Conservation (phyloP, 2,888 invertebrate genomes). For the Prionchulus punctatus region DNA sequence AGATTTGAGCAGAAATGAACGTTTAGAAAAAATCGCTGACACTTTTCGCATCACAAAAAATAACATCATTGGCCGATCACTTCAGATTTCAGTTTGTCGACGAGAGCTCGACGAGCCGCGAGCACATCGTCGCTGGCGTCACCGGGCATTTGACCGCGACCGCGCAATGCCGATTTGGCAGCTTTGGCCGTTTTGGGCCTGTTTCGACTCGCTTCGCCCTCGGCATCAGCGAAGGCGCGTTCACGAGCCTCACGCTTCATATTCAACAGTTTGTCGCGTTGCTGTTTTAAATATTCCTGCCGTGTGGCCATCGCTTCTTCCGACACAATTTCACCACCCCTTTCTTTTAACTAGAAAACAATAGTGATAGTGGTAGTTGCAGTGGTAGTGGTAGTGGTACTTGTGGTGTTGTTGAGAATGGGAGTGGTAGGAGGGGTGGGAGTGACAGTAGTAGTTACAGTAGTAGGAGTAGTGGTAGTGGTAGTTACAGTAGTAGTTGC, state of each 20-base stretch:
- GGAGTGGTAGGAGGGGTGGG: slow-evolving; percentile 6
- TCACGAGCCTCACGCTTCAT: slow-evolving; percentile 73
- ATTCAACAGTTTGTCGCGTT: slow-evolving; percentile 73
- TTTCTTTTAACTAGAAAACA: no score
- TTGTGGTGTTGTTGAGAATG: slow-evolving; percentile 5
- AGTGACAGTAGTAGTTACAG: slow-evolving; percentile 1
- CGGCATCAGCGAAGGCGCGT: slow-evolving; percentile 37
- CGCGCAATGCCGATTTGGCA: slow-evolving; percentile 50
- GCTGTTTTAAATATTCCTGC: slow-evolving; percentile 68
- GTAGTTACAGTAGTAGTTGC: neutral
- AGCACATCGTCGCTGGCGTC: slow-evolving; percentile 44
- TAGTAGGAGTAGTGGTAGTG: slow-evolving; percentile 6
- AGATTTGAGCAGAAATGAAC: no score
- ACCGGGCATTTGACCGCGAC: slow-evolving; percentile 29
- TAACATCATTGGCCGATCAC: slow-evolving; percentile 50
- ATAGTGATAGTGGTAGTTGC: slow-evolving; percentile 11
- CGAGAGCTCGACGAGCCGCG: slow-evolving; percentile 63
- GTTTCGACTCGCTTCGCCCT: slow-evolving; percentile 31
- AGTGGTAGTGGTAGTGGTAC: slow-evolving; percentile 12
- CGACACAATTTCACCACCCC: no score
- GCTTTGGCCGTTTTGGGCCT: slow-evolving; percentile 58
- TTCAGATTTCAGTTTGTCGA: slow-evolving; percentile 65
- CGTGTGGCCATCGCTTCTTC: no score
- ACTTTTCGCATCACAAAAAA: no score
- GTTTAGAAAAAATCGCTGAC: no score